Evolutionary conservation across 2,888 invertebrate genomes (phyloP).

Genomic region (Parascotia fuliginaria): DNA sequence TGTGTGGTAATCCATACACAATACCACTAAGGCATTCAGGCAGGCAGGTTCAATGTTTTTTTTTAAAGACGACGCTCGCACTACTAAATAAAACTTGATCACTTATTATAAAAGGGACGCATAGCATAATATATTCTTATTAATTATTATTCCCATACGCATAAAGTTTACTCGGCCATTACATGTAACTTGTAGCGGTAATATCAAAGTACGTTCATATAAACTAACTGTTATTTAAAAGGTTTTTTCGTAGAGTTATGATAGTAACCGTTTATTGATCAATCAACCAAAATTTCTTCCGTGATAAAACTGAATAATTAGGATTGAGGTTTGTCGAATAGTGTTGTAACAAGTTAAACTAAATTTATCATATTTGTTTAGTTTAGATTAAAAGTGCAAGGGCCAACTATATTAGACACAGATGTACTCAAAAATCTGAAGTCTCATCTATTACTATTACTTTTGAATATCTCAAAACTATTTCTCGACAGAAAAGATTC

Average conservation of each 20-base stretch:
- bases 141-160: constrained; percentile 23
- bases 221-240: constrained; percentile 50
- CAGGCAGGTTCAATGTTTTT: no score
- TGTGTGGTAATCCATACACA: no score
- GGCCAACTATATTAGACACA: no score
- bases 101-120: background rate
- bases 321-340: constrained; percentile 27
- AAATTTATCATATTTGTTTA: no score
- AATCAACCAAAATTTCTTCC: constrained; percentile 58
- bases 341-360: constrained; percentile 23
- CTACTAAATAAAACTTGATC: background rate
- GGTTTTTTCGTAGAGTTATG: constrained; percentile 53
- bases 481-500: no score
- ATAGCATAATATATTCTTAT: constrained; percentile 1
- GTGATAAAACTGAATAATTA: constrained; percentile 52
- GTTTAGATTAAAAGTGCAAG: no score
- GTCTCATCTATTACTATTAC: no score
- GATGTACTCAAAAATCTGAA: no score
- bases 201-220: constrained; percentile 36
- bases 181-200: constrained; percentile 32
- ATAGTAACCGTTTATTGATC: constrained; percentile 60
- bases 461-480: no score
- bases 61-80: no score
- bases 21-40: no score
- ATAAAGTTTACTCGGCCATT: constrained; percentile 29